Base-by-base conservation (phyloP, 2,113 vertebrate species). In the Elachura formosa region DNA sequence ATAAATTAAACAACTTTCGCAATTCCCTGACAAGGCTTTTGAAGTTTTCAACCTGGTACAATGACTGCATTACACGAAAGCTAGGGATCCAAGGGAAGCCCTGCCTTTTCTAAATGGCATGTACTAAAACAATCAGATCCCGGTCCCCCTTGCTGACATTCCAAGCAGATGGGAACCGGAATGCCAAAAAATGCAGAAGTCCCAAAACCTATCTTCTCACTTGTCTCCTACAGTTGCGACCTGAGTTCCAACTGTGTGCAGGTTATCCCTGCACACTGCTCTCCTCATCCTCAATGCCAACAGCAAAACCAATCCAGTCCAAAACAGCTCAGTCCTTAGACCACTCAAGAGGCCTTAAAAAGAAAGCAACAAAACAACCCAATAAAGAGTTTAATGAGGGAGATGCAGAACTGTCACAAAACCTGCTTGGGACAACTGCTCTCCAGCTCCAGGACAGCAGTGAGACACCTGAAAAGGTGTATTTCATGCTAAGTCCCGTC, bases 1-100 rank as follows among this genome's bases (percentile, higher is more conserved):
- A 33, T 43, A 73, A 83, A 66, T 62, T 46, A 90, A 90, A 56
- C 25, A 43, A 25, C 23, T 17, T 21, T 19, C 9, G 7, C 26
- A 62, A 38, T 29, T 71, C 40, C 22, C 55, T n/a, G 34, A 51
- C 33, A 49, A 34, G 0, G 1, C 1, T n/a, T 63, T 24, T 43
- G 63, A 78, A 23, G 54, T 62, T 40, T 84, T 62, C 16, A 45
- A 0, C 17, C 49, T 31, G 25, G n/a, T n/a, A 25, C 43, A 54
- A 63, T 8, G 21, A 6, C 29, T 10, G 38, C 33, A 7, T 24
- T 25, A 29, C 54, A 52, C 10, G 2, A 84, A 77, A 74, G 43
- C 51, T 55, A 46, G 29, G 58, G 19, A 43, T 14, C 31, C 75
- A 40, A 80, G 43, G 31, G 9, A 51, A 54, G 49, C 38, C 11